These are phyloP conservation scores for Hirtodrosophila confusa DNA, from an alignment of 2,888 invertebrate species.

Conservation along the genomic window DNA sequence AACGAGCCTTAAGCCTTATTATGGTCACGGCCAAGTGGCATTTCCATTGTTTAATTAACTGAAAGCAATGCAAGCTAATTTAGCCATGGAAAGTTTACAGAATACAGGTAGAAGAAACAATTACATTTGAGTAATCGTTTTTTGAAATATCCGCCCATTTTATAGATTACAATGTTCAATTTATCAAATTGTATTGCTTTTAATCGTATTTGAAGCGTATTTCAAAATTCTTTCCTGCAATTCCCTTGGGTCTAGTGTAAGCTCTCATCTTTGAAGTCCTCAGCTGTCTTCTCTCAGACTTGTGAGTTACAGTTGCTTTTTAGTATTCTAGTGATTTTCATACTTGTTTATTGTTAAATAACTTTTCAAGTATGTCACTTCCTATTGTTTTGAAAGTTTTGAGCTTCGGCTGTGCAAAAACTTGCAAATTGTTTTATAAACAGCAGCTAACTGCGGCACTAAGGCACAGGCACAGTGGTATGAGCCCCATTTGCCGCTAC, in stretches of 20 bases:
- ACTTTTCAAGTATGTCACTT: slow-evolving; percentile 34
- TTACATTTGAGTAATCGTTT: too few species aligned
- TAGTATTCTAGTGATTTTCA: slow-evolving; percentile 34
- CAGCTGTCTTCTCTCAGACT: too few species aligned
- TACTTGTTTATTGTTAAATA: slow-evolving; percentile 38
- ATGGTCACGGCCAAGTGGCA: slow-evolving; percentile 23
- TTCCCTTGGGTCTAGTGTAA: too few species aligned
- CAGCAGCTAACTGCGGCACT: slow-evolving; percentile 2
- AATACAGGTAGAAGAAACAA: too few species aligned
- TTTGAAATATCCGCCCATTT: too few species aligned
- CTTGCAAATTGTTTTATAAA: slow-evolving; percentile 27
- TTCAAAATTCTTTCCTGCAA: too few species aligned
- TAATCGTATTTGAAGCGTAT: too few species aligned
- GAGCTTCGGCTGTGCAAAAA: slow-evolving; percentile 20
- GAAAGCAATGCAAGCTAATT: background rate
- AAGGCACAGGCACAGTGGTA: slow-evolving; percentile 31
- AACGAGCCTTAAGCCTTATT: slow-evolving; percentile 2
- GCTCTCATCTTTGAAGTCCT: too few species aligned
- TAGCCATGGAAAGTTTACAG: too few species aligned
- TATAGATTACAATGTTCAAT: too few species aligned
- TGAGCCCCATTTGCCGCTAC: background rate
- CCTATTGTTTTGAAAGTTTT: slow-evolving; percentile 39
- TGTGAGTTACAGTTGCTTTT: background rate
- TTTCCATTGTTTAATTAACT: slow-evolving; percentile 5
- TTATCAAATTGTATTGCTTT: too few species aligned